These are phyloP conservation scores for Euura saliciscinereae DNA, from an alignment of 1,140 invertebrate species.

Conservation along the genomic window DNA sequence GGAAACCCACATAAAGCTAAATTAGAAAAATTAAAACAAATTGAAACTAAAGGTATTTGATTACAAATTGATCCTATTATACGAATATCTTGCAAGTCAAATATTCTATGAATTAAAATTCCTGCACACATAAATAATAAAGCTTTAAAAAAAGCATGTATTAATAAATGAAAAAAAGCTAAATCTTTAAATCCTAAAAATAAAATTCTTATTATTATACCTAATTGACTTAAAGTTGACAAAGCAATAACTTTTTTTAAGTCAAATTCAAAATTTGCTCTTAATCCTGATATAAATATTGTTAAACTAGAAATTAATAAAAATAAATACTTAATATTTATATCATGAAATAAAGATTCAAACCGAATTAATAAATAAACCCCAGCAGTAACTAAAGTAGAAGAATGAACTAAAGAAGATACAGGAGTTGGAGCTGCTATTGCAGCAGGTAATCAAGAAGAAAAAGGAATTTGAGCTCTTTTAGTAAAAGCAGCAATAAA, in stretches of 20 bases:
- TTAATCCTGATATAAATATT: slow-evolving; percentile 66
- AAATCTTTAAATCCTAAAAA: slow-evolving; percentile 54
- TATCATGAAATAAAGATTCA: slow-evolving; percentile 48
- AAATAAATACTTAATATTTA: slow-evolving; percentile 45
- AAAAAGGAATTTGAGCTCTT: slow-evolving; percentile 77
- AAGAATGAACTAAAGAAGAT: slow-evolving; percentile 76
- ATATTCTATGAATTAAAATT: slow-evolving; percentile 66
- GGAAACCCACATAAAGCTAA: slow-evolving; percentile 62
- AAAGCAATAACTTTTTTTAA: slow-evolving; percentile 76
- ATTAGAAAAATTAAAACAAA: slow-evolving; percentile 60
- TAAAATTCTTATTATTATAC: slow-evolving; percentile 69
- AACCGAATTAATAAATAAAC: slow-evolving; percentile 75
- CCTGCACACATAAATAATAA: slow-evolving; percentile 68
- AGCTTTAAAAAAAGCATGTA: slow-evolving; percentile 70
- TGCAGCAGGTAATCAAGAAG: slow-evolving; percentile 70
- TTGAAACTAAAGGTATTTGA: slow-evolving; percentile 50
- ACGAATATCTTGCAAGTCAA: slow-evolving; percentile 69
- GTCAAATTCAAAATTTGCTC: slow-evolving; percentile 68
- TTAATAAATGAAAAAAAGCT: slow-evolving; percentile 69
- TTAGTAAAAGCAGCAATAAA: slow-evolving; percentile 69
- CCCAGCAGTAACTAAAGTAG: slow-evolving; percentile 74
- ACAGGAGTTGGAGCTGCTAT: slow-evolving; percentile 75
- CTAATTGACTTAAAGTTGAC: slow-evolving; percentile 73
- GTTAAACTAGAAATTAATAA: slow-evolving; percentile 59
- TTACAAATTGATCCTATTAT: slow-evolving; percentile 53